Conservation (phyloP, 2,888 invertebrate genomes). For the Melinaea marsaeus region DNA sequence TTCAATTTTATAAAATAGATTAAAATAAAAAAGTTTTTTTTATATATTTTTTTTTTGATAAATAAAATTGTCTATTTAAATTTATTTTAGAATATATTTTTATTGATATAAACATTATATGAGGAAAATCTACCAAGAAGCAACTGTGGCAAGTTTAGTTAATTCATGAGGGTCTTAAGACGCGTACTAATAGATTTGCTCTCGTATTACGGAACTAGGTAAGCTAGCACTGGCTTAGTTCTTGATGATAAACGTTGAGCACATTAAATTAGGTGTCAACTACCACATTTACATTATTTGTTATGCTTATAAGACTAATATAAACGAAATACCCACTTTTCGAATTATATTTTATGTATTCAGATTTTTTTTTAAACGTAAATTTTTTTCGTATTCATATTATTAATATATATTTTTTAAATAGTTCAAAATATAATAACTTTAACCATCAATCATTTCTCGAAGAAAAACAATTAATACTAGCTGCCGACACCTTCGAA, state of each 20-base stretch:
- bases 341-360: no score
- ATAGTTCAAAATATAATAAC: conserved; percentile 41
- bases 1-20: no score
- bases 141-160: no score
- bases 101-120: no score
- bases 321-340: no score
- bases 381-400: conserved; percentile 35
- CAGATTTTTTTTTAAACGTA: no score
- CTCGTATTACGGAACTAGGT: conserved; percentile 27
- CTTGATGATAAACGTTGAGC: conserved; percentile 10
- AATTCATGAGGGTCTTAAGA: conserved; percentile 12
- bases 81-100: no score
- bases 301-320: background rate
- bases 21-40: no score
- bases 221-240: conserved; percentile 25
- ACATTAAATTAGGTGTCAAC: conserved; percentile 18
- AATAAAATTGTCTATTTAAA: no score
- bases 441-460: conserved; percentile 56
- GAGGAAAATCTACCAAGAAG: no score
- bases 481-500: conserved; percentile 48
- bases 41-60: no score
- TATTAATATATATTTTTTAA: conserved; percentile 37
- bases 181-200: conserved; percentile 30
- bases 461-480: conserved; percentile 58
- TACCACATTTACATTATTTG: conserved; percentile 15